Percentiles rank a stretch among this genome's conserved stretches.
These are phyloP conservation scores for Sesamia nonagrioides DNA, from an alignment of 1,140 invertebrate genomes.

Conservation along the genomic window DNA sequence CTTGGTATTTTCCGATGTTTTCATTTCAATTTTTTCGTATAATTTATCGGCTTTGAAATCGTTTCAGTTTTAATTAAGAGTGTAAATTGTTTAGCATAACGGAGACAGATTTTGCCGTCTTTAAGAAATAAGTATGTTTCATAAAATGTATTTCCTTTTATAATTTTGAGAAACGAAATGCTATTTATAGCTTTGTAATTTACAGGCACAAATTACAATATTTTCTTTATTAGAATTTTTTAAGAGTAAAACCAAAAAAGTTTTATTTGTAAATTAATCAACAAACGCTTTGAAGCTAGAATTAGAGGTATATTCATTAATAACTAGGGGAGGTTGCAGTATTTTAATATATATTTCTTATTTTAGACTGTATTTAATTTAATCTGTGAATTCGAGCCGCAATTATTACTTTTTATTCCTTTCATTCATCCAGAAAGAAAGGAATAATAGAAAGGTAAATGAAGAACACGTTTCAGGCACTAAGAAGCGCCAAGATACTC, in stretches of 20 bases:
- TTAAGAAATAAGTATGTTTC: background rate
- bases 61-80: background rate
- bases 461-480: background rate
- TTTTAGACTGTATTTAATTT: too few relatives aligned
- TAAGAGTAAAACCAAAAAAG: background rate
- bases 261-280: background rate
- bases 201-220: background rate
- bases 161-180: background rate
- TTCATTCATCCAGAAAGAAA: too few relatives aligned
- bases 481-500: background rate
- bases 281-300: too few relatives aligned
- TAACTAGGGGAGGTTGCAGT: background rate
- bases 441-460: too few relatives aligned
- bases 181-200: background rate
- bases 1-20: background rate
- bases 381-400: too few relatives aligned
- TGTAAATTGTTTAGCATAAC: background rate
- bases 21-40: background rate
- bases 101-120: background rate
- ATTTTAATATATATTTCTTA: too few relatives aligned
- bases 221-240: background rate
- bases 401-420: too few relatives aligned
- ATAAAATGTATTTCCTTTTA: background rate
- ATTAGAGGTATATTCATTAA: background rate
- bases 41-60: conserved; percentile 10